Conservation (phyloP, 2,113 vertebrate genomes). For the Microtus oregoni region DNA sequence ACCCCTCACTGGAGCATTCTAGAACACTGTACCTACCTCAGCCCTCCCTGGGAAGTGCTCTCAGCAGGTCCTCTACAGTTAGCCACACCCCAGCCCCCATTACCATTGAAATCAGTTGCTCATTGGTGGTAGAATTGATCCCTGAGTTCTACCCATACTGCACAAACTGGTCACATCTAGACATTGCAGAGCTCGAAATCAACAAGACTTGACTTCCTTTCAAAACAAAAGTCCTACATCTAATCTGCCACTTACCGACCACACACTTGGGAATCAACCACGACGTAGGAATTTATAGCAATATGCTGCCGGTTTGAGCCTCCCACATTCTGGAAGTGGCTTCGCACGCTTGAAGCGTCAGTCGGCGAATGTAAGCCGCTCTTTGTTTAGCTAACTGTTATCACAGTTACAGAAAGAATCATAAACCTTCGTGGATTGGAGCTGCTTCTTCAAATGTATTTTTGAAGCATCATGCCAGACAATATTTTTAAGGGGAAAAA, state of each 20-base stretch:
- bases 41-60: neutral
- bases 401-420: conserved; percentile 70
- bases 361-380: conserved; percentile 7
- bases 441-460: conserved; percentile 71
- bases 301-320: neutral
- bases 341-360: neutral
- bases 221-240: neutral
- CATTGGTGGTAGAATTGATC: neutral
- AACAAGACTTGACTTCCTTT: neutral
- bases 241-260: neutral
- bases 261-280: neutral
- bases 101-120: neutral
- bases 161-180: neutral
- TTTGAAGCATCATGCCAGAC: conserved; percentile 64
- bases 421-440: conserved; percentile 43
- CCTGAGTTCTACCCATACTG: fast-evolving
- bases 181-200: neutral
- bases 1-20: neutral
- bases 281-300: conserved; percentile 44
- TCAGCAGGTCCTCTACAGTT: neutral
- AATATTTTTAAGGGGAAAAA: conserved; percentile 79
- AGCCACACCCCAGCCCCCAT: neutral
- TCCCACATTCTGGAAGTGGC: conserved; percentile 49
- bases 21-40: neutral
- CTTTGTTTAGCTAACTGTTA: conserved; percentile 65